These are phyloP conservation scores for Urocynchramus pylzowi DNA, from an alignment of 2,113 vertebrate genomes.

Conservation along the genomic window DNA sequence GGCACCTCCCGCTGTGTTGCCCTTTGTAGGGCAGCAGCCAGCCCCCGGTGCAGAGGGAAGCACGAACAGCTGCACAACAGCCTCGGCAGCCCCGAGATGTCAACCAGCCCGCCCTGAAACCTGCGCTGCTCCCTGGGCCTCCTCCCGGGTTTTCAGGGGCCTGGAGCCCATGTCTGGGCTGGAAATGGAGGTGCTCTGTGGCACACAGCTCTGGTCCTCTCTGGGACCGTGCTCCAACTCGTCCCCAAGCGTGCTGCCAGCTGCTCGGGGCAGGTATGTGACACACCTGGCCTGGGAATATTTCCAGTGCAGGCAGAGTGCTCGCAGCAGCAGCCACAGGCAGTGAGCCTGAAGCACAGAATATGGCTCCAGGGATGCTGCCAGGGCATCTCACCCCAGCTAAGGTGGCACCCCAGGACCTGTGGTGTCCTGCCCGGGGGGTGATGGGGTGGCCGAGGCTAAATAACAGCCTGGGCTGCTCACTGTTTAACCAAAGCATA, in stretches of 20 bases:
- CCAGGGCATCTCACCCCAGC: background rate
- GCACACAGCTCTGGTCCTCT: accelerated
- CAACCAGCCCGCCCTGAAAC: background rate
- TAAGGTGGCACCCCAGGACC: background rate
- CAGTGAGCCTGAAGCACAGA: accelerated
- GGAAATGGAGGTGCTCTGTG: background rate
- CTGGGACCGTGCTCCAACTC: background rate
- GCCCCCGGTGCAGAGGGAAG: background rate
- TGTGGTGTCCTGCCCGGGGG: background rate
- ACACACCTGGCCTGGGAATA: accelerated
- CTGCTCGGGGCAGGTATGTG: background rate
- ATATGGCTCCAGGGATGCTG: accelerated
- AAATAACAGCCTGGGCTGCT: background rate
- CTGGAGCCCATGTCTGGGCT: background rate
- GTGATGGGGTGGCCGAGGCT: background rate
- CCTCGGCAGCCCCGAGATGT: background rate
- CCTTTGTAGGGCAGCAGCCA: background rate
- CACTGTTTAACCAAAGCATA: background rate
- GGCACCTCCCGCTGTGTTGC: background rate
- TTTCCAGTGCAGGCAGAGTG: background rate
- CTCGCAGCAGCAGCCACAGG: accelerated
- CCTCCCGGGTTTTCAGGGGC: background rate
- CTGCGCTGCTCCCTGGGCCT: background rate
- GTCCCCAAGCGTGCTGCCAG: background rate
- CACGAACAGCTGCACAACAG: background rate